phyloP scores from a whole-genome alignment of 2,113 vertebrate species.

The Leucoraja erinaceus region DNA sequence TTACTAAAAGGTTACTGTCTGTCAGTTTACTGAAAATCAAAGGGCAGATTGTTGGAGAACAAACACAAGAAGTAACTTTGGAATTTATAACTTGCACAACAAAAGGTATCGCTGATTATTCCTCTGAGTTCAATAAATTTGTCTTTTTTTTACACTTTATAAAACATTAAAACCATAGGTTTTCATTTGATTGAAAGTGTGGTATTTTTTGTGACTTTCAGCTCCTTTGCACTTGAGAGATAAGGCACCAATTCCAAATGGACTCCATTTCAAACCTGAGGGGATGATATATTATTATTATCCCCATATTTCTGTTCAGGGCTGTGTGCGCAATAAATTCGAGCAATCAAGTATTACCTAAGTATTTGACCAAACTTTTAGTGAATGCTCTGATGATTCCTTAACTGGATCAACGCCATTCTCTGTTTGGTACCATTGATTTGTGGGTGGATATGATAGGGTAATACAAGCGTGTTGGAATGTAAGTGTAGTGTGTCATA shows the following conservation, averaged over 20 bases:
- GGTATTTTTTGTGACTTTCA: not conserved
- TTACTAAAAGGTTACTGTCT: not conserved
- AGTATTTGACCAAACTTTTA: too few species aligned
- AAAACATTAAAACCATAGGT: not conserved
- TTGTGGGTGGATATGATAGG: too few species aligned
- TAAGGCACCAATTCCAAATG: not conserved
- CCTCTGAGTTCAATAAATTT: conserved; percentile 7
- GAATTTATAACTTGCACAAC: conserved; percentile 8
- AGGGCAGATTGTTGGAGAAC: not conserved
- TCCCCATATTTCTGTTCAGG: not conserved
- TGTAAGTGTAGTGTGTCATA: not conserved
- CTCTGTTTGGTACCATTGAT: too few species aligned
- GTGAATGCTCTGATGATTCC: too few species aligned
- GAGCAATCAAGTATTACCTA: too few species aligned
- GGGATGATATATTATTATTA: not conserved
- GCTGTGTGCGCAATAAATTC: not conserved
- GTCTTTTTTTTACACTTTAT: conserved; percentile 33
- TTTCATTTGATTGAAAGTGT: conserved; percentile 1
- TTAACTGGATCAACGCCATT: too few species aligned
- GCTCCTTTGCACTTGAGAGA: not conserved
- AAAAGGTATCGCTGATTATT: not conserved
- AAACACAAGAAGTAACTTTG: conserved; percentile 8
- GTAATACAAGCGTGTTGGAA: too few species aligned
- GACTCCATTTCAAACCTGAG: not conserved
- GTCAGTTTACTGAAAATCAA: conserved; percentile 7